Conservation (phyloP, 2,113 vertebrate genomes). For the Mirza zaza region DNA sequence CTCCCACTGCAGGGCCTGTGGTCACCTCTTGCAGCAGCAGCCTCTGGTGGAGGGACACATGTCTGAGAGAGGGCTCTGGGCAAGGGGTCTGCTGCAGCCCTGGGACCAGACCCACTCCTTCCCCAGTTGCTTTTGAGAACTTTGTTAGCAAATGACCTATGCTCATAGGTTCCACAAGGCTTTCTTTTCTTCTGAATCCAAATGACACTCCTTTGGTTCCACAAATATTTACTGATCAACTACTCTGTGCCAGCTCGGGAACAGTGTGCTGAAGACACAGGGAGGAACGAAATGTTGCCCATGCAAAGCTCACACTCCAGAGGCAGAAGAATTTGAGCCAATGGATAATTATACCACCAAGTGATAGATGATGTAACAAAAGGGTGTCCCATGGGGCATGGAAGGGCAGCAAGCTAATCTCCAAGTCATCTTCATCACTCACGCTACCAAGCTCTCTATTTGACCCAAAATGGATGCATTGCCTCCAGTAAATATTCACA, state of each 20-base stretch:
- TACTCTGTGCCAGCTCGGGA: not conserved
- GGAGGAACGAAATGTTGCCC: not conserved
- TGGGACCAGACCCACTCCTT: not conserved
- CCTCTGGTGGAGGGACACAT: fast-evolving
- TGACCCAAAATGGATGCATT: not conserved
- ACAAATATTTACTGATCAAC: not conserved
- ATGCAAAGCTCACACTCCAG: not conserved
- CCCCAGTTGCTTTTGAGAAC: not conserved
- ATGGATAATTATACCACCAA: too few relatives aligned
- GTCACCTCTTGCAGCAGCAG: not conserved
- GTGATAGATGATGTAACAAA: not conserved
- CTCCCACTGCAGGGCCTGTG: fast-evolving
- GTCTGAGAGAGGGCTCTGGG: too few relatives aligned
- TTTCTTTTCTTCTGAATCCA: not conserved
- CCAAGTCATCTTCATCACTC: not conserved
- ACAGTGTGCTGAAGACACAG: fast-evolving
- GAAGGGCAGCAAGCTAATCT: not conserved
- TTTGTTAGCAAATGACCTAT: not conserved
- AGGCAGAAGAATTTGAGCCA: not conserved
- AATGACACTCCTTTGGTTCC: not conserved
- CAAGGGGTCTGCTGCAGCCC: not conserved
- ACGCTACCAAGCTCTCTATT: not conserved
- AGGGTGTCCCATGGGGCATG: not conserved
- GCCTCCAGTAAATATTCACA: not conserved
- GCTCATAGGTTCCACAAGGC: not conserved